A percentile compares a stretch with the other conserved stretches of the same genome.
These are phyloP conservation scores for Agapostemon virescens DNA, from an alignment of 2,888 invertebrate genomes.

Conservation along the genomic window DNA sequence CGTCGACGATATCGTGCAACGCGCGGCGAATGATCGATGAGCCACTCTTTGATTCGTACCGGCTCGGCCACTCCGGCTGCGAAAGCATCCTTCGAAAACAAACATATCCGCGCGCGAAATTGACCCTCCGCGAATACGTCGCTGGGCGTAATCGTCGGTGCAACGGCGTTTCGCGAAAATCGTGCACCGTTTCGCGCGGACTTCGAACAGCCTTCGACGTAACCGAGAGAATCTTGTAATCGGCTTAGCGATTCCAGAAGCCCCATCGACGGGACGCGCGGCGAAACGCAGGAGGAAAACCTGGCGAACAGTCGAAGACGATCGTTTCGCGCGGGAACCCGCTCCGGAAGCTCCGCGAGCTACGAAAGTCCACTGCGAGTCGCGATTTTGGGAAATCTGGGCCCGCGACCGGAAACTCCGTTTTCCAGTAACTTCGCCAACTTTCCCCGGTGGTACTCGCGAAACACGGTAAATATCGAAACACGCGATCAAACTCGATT, in stretches of 20 bases:
- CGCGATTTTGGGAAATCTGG: conserved; percentile 34
- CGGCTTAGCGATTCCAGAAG: conserved; percentile 73
- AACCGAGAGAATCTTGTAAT: conserved; percentile 71
- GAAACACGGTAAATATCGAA: background rate
- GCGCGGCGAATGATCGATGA: background rate
- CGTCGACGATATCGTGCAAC: background rate
- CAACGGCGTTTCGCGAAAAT: too few relatives aligned
- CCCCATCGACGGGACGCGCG: conserved; percentile 63
- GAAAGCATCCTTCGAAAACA: conserved; percentile 1
- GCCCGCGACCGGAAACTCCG: conserved; percentile 33
- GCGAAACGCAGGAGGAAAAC: conserved; percentile 46
- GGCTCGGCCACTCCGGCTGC: background rate
- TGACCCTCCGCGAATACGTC: too few relatives aligned
- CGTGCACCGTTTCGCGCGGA: too few relatives aligned
- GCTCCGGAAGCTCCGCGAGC: background rate
- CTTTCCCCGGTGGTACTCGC: background rate
- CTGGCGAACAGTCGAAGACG: conserved; percentile 53
- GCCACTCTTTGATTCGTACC: conserved; percentile 11
- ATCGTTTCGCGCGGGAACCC: conserved; percentile 53
- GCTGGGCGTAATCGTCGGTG: too few relatives aligned
- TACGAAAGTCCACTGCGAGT: conserved; percentile 8
- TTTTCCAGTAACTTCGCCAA: conserved; percentile 23
- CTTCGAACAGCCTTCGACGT: conserved; percentile 62
- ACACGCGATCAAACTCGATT: background rate
- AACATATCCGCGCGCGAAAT: too few relatives aligned